A percentile compares a stretch with the other conserved stretches of the same genome.
Evolutionary conservation across 2,888 invertebrate species (phyloP).

Genomic region (Morpho helenor): DNA sequence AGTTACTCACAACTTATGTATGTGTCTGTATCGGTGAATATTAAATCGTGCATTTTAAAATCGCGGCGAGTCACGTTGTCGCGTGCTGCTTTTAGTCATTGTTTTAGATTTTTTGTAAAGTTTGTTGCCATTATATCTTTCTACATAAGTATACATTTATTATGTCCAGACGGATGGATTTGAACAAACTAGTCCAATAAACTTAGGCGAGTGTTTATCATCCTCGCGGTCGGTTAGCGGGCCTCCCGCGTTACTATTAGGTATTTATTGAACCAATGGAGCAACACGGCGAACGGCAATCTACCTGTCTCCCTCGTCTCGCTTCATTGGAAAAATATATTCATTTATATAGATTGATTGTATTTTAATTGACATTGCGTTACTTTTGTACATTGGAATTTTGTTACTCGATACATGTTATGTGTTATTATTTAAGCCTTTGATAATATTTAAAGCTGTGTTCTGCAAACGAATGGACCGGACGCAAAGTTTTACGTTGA

Average conservation of each 20-base stretch:
- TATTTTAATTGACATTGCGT: constrained; percentile 68
- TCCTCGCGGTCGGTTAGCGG: constrained; percentile 46
- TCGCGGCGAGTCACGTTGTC: constrained; percentile 67
- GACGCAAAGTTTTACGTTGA: constrained; percentile 64
- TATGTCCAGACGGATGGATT: constrained; percentile 73
- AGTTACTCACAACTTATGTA: constrained; percentile 77
- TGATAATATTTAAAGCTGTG: constrained; percentile 69
- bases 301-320: constrained; percentile 17
- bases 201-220: constrained; percentile 50
- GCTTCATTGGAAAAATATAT: constrained; percentile 61
- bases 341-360: constrained; percentile 52
- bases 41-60: constrained; percentile 77
- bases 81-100: constrained; percentile 77
- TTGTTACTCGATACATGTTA: constrained; percentile 65
- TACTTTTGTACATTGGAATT: constrained; percentile 77
- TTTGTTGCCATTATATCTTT: constrained; percentile 80
- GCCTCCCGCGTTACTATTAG: constrained; percentile 49
- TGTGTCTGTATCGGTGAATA: constrained; percentile 78
- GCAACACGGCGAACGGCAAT: constrained; percentile 5
- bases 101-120: constrained; percentile 78
- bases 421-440: constrained; percentile 76
- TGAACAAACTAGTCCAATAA: constrained; percentile 77
- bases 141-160: constrained; percentile 76
- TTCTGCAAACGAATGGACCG: constrained; percentile 65
- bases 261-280: constrained; percentile 60